Conservation (phyloP, 2,113 vertebrate species). For the Alosa alosa region DNA sequence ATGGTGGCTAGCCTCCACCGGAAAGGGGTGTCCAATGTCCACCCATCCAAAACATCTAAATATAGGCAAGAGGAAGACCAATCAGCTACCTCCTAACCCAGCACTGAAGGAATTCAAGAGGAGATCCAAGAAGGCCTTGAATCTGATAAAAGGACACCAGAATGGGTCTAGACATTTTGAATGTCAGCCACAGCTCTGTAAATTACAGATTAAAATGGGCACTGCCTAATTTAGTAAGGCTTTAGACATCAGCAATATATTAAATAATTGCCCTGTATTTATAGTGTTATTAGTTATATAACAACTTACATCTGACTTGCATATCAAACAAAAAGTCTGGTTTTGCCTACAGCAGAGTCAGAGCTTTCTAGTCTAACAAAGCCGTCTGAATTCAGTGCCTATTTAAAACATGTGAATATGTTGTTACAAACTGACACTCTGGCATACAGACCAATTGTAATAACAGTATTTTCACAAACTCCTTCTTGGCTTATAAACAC, state of each 20-base stretch:
- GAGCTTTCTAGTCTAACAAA: background rate
- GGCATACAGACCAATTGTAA: background rate
- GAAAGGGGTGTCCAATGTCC: background rate
- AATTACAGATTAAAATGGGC: background rate
- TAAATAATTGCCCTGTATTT: background rate
- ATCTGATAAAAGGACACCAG: background rate
- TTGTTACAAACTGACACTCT: background rate
- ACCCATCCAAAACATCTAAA: background rate
- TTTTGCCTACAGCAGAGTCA: background rate
- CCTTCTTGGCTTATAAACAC: constrained; percentile 34
- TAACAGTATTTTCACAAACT: constrained; percentile 39
- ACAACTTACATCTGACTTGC: background rate
- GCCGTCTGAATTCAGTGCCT: background rate
- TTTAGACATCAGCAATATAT: background rate
- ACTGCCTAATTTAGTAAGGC: background rate
- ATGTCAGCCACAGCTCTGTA: background rate
- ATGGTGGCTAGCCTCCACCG: background rate
- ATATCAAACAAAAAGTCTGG: background rate
- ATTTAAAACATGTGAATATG: background rate
- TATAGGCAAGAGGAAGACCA: background rate
- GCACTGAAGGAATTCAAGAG: too few relatives aligned
- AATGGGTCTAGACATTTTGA: background rate
- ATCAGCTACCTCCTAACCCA: background rate
- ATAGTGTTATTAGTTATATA: background rate
- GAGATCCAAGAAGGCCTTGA: too few relatives aligned